These are phyloP conservation scores for Micronisus gabar DNA, from an alignment of 2,113 vertebrate species.

Conservation along the genomic window DNA sequence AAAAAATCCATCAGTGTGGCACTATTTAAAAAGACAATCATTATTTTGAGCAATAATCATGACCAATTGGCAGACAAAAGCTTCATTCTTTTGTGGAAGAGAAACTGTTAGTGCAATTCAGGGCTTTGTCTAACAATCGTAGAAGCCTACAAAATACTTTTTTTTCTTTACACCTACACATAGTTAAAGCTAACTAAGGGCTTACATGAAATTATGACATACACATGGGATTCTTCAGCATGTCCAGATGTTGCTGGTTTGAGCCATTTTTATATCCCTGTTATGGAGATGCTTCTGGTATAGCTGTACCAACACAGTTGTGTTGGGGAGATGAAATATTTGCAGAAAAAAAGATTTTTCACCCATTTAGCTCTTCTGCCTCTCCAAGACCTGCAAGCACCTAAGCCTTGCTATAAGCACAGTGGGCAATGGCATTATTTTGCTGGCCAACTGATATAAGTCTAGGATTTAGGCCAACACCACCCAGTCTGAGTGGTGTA, in stretches of 20 bases:
- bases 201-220: background rate
- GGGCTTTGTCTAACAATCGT: background rate
- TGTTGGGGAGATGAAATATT: background rate
- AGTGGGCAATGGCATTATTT: background rate
- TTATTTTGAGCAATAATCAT: background rate
- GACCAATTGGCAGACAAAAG: background rate
- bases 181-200: background rate
- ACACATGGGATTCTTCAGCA: background rate
- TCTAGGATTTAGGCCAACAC: background rate
- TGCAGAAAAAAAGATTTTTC: background rate
- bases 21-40: background rate
- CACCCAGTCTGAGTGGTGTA: fast-evolving
- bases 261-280: background rate
- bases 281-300: background rate
- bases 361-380: background rate
- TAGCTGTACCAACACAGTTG: background rate
- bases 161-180: background rate
- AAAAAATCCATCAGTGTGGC: background rate
- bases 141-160: background rate
- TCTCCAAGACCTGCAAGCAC: background rate
- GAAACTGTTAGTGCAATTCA: background rate
- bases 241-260: background rate
- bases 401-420: background rate
- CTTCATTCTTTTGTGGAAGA: background rate
- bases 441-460: background rate